Conservation (phyloP, 1,140 invertebrate species). For the Trichomalopsis sarcophagae region DNA sequence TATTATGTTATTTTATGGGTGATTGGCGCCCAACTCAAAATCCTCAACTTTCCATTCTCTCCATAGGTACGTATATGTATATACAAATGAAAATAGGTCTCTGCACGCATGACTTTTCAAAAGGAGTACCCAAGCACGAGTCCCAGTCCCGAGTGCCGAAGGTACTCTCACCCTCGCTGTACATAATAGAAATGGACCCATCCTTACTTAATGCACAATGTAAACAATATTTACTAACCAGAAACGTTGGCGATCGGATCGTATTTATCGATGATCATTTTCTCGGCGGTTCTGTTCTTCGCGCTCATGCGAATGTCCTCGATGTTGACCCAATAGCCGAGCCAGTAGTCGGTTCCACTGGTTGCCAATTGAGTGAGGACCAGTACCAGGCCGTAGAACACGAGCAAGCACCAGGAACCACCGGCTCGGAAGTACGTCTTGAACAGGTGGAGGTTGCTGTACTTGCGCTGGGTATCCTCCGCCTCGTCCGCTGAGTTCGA, state of each 20-base stretch:
- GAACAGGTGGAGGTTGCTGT: slow-evolving; percentile 8
- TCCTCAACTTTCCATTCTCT: no score
- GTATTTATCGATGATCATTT: slow-evolving; percentile 43
- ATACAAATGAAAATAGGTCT: no score
- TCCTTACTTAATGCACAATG: no score
- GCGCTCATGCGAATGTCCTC: slow-evolving; percentile 65
- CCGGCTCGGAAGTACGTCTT: slow-evolving; percentile 81
- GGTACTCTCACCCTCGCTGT: no score
- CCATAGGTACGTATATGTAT: no score
- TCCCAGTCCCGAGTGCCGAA: no score
- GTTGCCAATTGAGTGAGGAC: slow-evolving; percentile 82
- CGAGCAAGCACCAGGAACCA: slow-evolving; percentile 77
- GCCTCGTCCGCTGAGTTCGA: background rate
- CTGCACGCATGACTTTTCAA: no score
- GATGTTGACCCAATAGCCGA: slow-evolving; percentile 83
- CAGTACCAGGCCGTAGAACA: slow-evolving; percentile 77
- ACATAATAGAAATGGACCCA: no score
- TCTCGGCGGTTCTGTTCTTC: slow-evolving; percentile 2
- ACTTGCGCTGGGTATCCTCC: slow-evolving; percentile 15
- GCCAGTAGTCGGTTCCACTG: slow-evolving; percentile 86
- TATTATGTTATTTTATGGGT: no score
- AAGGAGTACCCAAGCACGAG: no score
- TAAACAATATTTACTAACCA: background rate
- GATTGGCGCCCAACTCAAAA: no score
- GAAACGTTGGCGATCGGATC: slow-evolving; percentile 48